Conservation (phyloP, 2,888 invertebrate species). For the Chrysolina oricalcia region DNA sequence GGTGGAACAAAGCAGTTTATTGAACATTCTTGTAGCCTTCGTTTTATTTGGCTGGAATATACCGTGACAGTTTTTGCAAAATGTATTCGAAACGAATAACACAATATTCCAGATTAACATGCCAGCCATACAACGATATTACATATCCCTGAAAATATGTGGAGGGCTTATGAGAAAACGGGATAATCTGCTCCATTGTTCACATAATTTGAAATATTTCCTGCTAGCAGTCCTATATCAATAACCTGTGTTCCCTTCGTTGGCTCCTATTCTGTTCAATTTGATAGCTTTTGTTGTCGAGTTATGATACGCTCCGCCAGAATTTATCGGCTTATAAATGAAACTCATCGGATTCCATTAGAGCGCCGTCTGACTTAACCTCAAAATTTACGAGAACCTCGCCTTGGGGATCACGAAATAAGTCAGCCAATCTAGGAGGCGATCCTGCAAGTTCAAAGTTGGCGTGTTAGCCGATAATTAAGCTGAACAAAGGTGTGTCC, state of each 20-base stretch:
- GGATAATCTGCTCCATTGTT: too few species aligned
- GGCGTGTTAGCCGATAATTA: constrained; percentile 29
- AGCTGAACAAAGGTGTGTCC: constrained; percentile 23
- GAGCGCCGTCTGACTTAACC: not conserved
- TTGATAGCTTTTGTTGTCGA: not conserved
- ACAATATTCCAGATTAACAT: too few species aligned
- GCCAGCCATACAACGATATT: too few species aligned
- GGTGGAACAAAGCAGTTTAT: too few species aligned
- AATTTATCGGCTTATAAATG: not conserved
- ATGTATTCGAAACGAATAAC: too few species aligned
- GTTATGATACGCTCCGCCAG: not conserved
- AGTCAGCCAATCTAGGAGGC: not conserved
- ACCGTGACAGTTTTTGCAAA: too few species aligned
- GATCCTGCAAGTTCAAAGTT: constrained; percentile 31
- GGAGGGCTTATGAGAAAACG: too few species aligned
- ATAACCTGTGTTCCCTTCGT: not conserved
- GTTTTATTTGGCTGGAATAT: too few species aligned
- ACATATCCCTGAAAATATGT: too few species aligned
- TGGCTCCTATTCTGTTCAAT: too few species aligned
- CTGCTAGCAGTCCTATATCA: not conserved
- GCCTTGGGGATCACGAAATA: not conserved
- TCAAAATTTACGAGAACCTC: constrained; percentile 4
- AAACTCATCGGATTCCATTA: constrained; percentile 5
- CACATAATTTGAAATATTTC: too few species aligned
- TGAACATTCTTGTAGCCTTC: too few species aligned